Percentiles rank a stretch among this genome's conserved stretches.
Evolutionary conservation across 2,888 invertebrate genomes (phyloP).

Genomic region (Drepanosiphum platanoidis): DNA sequence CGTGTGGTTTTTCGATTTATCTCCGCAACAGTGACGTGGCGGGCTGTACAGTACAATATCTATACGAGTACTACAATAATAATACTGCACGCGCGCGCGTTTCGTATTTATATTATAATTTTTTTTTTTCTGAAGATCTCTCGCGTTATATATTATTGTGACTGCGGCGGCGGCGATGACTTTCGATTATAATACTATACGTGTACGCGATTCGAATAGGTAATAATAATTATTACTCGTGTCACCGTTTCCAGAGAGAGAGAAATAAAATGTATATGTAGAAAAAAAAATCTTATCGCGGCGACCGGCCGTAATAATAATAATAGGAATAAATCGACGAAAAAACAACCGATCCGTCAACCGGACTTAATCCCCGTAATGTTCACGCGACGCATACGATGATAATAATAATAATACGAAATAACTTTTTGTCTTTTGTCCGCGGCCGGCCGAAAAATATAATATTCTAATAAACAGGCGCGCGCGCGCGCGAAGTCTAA

Average conservation of each 20-base stretch:
- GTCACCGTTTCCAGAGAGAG: not conserved
- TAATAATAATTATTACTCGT: not conserved
- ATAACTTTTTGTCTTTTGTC: constrained; percentile 32
- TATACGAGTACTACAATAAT: no score
- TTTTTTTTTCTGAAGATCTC: not conserved
- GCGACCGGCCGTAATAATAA: not conserved
- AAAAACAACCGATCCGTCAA: constrained; percentile 24
- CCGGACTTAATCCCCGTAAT: constrained; percentile 32
- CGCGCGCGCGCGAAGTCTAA: constrained; percentile 4
- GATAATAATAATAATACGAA: no score
- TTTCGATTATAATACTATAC: not conserved
- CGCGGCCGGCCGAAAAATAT: not conserved
- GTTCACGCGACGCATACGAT: not conserved
- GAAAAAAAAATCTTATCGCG: not conserved
- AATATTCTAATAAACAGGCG: constrained; percentile 1
- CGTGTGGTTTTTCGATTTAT: not conserved
- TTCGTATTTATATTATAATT: not conserved
- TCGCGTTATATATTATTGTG: not conserved
- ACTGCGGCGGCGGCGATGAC: not conserved
- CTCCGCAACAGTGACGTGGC: not conserved
- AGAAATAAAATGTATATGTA: not conserved
- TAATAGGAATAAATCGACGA: not conserved
- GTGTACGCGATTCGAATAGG: not conserved
- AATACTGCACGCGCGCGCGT: not conserved
- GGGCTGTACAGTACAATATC: no score